Base-by-base conservation (phyloP, 1,140 invertebrate species). In the Thaumetopoea pityocampa region DNA sequence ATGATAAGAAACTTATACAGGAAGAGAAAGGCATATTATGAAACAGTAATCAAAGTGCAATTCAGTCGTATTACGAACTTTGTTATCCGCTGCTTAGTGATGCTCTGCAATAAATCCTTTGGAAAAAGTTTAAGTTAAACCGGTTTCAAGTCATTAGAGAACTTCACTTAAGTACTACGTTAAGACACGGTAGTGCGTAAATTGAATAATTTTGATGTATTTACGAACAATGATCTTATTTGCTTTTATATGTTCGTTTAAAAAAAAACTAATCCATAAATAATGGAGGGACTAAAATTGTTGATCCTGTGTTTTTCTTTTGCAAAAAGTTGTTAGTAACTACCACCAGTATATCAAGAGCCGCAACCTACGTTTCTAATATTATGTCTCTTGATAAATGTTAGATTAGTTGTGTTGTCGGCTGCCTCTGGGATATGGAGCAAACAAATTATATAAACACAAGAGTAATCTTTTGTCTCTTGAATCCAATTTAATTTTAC, bases 381-480 rank as follows among this genome's bases (percentile, higher is more conserved):
- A 29, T 4, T 45, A 20, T 17, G 14, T 26, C 16, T 11, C 26
- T 12, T 51, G 51, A 57, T 48, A 15, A 18, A 28, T 30, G 24
- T 51, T 57, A 48, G 52, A 51, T 48, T 43, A 23, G 12, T 17
- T 24, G 28, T 27, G 17, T 16, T 36, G 15, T 26, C 29, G 12
- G 10, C 5, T 1, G 15, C 26, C 12, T 22, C n/a, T 14, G 24
- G 27, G 44, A 43, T 53, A 44, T 42, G 51, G 30, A 16, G 44
- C 14, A 34, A 44, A 40, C 40, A 53, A 48, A 53, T 47, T 53
- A 40, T 38, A 41, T 51, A 53, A 22, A 45, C 37, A 35, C 37
- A 17, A 15, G 30, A 45, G 30, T 51, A 30, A 52, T 27, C 20
- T 16, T 16, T 30, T 30, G 9, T 26, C 9, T 2, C 24, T 3